Base-by-base conservation (phyloP, 2,113 vertebrate genomes). In the Sinocyclocheilus anophthalmus region DNA sequence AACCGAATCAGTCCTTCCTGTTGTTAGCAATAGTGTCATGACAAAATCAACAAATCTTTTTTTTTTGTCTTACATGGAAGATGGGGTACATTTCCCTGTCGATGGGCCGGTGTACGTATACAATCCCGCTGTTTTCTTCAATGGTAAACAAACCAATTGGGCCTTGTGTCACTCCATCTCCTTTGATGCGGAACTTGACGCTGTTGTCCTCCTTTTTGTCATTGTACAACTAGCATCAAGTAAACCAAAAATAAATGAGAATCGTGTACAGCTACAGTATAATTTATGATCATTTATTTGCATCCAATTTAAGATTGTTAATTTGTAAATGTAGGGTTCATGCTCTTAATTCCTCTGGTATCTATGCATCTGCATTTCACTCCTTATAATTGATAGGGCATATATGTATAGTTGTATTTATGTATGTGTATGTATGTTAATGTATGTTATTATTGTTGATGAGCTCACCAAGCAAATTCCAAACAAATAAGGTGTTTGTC, bases 121-220 rank as follows among this genome's bases (percentile, higher is more conserved):
- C 88, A 0, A 1, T 0, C 5, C 96, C 96, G 0, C 11, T 87
- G 0, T 0, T 0, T 6, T 92, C 70, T 18, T 96, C 0, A 2
- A 96, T 90, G 39, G 81, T 83, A 87, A 98, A 96, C 72, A 96
- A 18, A 0, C 90, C 93, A 0, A 11, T 48, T 0, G 96, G 96
- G 0, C 75, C 2, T 8, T 89, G 12, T 7, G 92, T 82, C 57
- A 96, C 94, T 1, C 96, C 96, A 0, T 89, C 86, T 5, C 96
- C 97, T 42, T 86, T 92, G 86, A 97, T 94, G 0, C n/a, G 5
- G 76, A 95, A 97, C 22, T 0, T n/a, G 6, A 89, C 67, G 0
- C 4, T 0, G 3, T 80, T 1, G 0, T 6, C 30, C 0, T 0
- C 0, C 0, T 24, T 0, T 85, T 89, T 79, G 78, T 94, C 92